phyloP scores from a whole-genome alignment of 2,888 invertebrate species.

The Xiphydria camelus region DNA sequence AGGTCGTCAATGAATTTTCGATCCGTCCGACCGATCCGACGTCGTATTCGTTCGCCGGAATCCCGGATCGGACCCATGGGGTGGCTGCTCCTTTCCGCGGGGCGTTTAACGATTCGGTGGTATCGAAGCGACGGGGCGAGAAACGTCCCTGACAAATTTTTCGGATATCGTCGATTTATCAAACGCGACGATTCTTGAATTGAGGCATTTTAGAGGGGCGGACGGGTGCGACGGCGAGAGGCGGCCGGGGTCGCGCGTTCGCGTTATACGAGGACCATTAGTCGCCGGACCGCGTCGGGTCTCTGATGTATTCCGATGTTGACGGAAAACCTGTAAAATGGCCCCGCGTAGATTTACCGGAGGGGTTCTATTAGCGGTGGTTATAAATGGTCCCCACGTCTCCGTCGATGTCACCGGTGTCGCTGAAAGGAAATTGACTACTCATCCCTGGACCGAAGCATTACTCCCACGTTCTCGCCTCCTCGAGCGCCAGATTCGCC shows the following conservation, averaged over 20 bases:
- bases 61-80: no score
- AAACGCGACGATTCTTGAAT: conserved; percentile 34
- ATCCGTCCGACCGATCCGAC: no score
- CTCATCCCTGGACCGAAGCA: conserved; percentile 35
- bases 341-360: conserved; percentile 39
- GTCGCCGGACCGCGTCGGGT: conserved; percentile 15
- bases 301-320: conserved; percentile 47
- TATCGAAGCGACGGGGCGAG: background rate
- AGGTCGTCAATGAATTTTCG: no score
- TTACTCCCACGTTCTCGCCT: conserved; percentile 23
- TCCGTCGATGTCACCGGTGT: conserved; percentile 46
- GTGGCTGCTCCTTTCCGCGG: no score
- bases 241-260: no score
- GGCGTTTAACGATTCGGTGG: conserved; percentile 18
- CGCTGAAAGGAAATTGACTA: conserved; percentile 52
- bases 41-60: no score
- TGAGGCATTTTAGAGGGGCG: conserved; percentile 20
- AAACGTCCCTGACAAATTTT: conserved; percentile 42
- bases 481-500: conserved; percentile 22
- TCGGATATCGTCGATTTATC: conserved; percentile 48
- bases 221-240: no score
- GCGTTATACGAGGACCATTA: conserved; percentile 25
- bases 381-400: conserved; percentile 52
- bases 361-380: conserved; percentile 47
- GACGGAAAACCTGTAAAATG: conserved; percentile 54